These are phyloP conservation scores for Macheiramphus alcinus DNA, from an alignment of 2,113 vertebrate species.

Conservation along the genomic window DNA sequence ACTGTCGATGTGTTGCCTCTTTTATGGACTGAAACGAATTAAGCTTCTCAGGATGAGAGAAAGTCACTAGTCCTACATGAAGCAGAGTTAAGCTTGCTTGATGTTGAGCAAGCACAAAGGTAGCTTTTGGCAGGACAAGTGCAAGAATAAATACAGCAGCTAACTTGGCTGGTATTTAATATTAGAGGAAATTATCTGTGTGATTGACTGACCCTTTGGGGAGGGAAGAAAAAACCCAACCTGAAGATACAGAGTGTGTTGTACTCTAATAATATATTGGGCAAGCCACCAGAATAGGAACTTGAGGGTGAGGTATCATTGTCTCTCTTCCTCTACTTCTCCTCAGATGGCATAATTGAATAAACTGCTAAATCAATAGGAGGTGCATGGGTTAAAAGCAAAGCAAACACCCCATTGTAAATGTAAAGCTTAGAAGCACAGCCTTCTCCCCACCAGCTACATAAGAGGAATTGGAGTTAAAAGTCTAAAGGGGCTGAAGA, in stretches of 20 bases:
- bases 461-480: not conserved
- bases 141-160: not conserved
- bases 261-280: not conserved
- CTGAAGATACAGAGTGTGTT: not conserved
- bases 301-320: not conserved
- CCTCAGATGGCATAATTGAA: not conserved
- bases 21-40: not conserved
- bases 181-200: not conserved
- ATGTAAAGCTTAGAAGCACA: not conserved
- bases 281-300: not conserved
- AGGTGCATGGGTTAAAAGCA: not conserved
- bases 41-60: not conserved
- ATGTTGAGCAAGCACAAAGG: not conserved
- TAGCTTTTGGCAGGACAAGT: not conserved
- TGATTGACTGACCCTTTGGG: not conserved
- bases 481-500: not conserved
- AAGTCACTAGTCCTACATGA: not conserved
- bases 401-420: fast-evolving
- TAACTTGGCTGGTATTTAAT: not conserved
- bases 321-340: not conserved
- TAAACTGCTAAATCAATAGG: not conserved
- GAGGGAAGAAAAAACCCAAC: not conserved
- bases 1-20: not conserved
- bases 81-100: not conserved
- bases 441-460: not conserved